Percentiles rank a stretch among this genome's conserved stretches.
Evolutionary conservation across 1,140 invertebrate species (phyloP).

Genomic region (Ceratosolen solmsi): DNA sequence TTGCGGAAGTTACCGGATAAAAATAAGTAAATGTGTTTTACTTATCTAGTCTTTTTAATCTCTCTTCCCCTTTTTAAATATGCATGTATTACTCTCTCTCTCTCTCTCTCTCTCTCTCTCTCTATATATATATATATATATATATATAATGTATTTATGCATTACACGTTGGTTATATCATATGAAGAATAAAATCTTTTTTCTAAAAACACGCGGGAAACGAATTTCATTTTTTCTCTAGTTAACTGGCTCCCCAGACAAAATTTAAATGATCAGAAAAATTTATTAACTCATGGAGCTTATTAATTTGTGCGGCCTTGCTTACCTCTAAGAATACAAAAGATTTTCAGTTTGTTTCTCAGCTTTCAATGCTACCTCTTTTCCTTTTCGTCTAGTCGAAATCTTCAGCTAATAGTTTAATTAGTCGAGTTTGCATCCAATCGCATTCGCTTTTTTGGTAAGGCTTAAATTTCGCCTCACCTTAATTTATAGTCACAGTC

Average conservation of each 20-base stretch:
- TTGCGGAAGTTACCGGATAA: neutral
- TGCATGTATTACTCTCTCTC: too few species aligned
- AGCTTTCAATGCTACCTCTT: neutral
- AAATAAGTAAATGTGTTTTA: neutral
- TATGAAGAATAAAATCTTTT: too few species aligned
- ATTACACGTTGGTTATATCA: too few species aligned
- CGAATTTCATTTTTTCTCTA: too few species aligned
- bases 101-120: constrained; percentile 1
- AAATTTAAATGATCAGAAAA: neutral
- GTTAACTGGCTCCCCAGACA: too few species aligned
- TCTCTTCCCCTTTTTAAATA: neutral
- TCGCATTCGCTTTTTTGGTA: neutral
- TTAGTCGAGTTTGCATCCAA: neutral
- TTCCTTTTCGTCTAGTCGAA: neutral
- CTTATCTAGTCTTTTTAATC: neutral
- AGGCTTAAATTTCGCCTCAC: too few species aligned
- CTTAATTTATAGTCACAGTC: too few species aligned
- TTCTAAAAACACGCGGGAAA: too few species aligned
- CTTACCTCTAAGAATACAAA: too few species aligned
- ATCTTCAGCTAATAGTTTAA: constrained; percentile 16
- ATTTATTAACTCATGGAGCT: constrained; percentile 29
- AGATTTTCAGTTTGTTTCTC: neutral
- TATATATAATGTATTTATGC: too few species aligned
- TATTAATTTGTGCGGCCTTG: neutral
- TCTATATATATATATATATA: too few species aligned